Conservation (phyloP, 2,888 invertebrate species). For the Orthosia incerta region DNA sequence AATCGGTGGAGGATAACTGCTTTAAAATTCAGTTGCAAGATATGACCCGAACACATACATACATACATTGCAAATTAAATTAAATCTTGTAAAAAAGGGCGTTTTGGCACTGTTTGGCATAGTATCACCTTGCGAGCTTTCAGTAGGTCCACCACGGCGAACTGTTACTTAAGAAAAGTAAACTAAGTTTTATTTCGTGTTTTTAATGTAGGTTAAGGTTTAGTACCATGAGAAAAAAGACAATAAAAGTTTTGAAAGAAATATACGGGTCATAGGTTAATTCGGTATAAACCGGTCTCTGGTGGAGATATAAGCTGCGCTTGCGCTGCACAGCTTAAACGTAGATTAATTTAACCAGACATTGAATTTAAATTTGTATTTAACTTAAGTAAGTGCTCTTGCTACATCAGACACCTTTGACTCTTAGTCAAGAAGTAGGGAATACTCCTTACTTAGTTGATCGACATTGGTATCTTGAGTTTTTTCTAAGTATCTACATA, state of each 20-base stretch:
- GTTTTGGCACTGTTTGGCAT: too few species aligned
- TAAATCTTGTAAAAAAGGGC: too few species aligned
- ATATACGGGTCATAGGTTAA: conserved; percentile 69
- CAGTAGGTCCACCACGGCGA: too few species aligned
- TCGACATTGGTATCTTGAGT: too few species aligned
- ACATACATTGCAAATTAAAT: too few species aligned
- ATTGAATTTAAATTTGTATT: background rate
- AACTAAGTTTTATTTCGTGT: background rate
- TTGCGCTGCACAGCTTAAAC: conserved; percentile 30
- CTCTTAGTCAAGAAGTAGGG: background rate
- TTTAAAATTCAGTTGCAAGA: too few species aligned
- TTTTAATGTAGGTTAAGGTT: conserved; percentile 66
- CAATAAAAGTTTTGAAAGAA: conserved; percentile 58
- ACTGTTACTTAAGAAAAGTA: conserved; percentile 15
- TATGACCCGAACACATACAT: too few species aligned
- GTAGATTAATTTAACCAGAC: background rate
- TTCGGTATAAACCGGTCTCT: conserved; percentile 59
- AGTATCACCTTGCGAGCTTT: too few species aligned
- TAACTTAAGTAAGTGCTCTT: background rate
- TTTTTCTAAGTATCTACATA: too few species aligned
- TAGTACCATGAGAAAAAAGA: conserved; percentile 60
- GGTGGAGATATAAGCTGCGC: conserved; percentile 37
- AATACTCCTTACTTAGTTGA: background rate
- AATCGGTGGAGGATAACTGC: too few species aligned
- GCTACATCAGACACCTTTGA: background rate